Evolutionary conservation across 2,888 invertebrate genomes (phyloP).

Genomic region (Lissonota sp.): DNA sequence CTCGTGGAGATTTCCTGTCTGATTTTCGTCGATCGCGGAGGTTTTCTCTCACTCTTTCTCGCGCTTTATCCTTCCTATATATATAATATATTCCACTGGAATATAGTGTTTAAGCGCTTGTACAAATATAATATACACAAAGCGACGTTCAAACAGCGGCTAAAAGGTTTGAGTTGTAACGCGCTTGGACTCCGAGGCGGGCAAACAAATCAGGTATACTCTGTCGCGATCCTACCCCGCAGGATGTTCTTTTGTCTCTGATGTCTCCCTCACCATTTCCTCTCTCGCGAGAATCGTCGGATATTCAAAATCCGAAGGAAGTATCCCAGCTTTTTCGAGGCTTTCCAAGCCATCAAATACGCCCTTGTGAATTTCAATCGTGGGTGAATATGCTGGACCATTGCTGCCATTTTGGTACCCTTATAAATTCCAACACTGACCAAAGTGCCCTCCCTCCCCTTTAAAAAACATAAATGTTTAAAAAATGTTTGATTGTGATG

Average conservation of each 20-base stretch:
- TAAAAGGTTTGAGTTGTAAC: constrained; percentile 83
- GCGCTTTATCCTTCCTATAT: not conserved
- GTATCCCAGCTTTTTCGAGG: no score
- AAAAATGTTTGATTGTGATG: not conserved
- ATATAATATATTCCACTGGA: constrained; percentile 63
- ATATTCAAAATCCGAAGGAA: not conserved
- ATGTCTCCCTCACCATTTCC: constrained; percentile 1
- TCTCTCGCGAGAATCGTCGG: constrained; percentile 2
- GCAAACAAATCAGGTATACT: constrained; percentile 78
- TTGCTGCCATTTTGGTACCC: constrained; percentile 60
- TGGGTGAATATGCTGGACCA: constrained; percentile 19
- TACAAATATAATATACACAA: constrained; percentile 81
- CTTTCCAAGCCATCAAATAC: no score
- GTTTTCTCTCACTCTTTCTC: constrained; percentile 13
- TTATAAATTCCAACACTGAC: not conserved
- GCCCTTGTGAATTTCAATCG: not conserved
- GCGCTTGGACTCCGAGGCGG: constrained; percentile 79
- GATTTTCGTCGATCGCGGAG: not conserved
- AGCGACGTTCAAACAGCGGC: constrained; percentile 81
- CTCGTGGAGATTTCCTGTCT: not conserved
- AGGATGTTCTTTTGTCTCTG: constrained; percentile 23
- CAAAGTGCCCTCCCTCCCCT: no score
- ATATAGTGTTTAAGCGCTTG: constrained; percentile 83
- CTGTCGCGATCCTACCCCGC: constrained; percentile 71
- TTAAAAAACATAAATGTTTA: not conserved